Evolutionary conservation across 30 jellyfish, hydroid and myxozoan species (phyloP).

Genomic region (Turritopsis rubra): DNA sequence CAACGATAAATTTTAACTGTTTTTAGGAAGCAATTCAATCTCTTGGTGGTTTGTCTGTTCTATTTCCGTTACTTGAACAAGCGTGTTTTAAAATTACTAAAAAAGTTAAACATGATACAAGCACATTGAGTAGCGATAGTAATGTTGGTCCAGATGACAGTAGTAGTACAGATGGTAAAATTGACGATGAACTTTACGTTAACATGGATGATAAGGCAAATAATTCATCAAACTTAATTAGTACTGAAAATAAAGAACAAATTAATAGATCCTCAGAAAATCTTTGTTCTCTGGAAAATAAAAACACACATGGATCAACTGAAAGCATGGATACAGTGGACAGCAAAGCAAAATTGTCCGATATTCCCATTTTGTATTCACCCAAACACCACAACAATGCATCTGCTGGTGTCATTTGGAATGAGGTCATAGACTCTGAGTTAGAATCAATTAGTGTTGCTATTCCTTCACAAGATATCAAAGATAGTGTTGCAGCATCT

Average conservation of each 20-base stretch:
- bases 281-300: too few species aligned
- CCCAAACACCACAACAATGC: not conserved
- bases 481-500: not conserved
- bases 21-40: conserved; percentile 76
- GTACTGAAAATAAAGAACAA: conserved; percentile 3
- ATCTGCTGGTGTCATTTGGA: not conserved
- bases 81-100: conserved; percentile 27
- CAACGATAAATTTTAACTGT: too few species aligned
- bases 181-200: not conserved
- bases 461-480: not conserved
- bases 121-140: not conserved
- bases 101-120: conserved; percentile 25
- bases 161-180: conserved; percentile 1
- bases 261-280: not conserved
- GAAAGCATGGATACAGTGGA: not conserved
- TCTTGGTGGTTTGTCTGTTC: conserved; percentile 76
- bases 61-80: conserved; percentile 86
- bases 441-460: not conserved
- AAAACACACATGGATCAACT: not conserved
- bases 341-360: conserved; percentile 14
- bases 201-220: not conserved
- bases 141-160: not conserved
- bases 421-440: not conserved
- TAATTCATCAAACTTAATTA: not conserved
- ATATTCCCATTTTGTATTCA: conserved; percentile 19